Evolutionary conservation across 2,888 invertebrate genomes (phyloP), one percentile per base, ranked within the genome.

Genomic region (Cheilosia vernalis): DNA sequence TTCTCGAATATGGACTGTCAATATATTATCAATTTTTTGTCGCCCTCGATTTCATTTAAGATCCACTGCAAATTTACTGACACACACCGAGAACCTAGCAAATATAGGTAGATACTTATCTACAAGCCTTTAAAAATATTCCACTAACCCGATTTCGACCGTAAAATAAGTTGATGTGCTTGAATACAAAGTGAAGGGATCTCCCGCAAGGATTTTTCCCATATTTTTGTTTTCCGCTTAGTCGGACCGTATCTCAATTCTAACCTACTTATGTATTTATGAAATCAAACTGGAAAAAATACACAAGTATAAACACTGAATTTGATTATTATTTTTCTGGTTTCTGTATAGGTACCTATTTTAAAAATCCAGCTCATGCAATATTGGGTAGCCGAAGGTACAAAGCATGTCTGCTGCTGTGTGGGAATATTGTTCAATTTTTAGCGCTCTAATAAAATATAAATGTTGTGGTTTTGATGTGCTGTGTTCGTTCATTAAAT

Each of bases 181-280:
- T 19, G 47, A 64, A 56, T 49, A 40, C 64, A 64, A 64, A 74
- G 49, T 74, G 56, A 64, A 73, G 17, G 42, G 44, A 44, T 9
- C n/a, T n/a, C n/a, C n/a, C n/a, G n/a, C n/a, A n/a, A n/a, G 63
- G 64, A 56, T 64, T 51, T 56, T 55, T 47, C 64, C 33, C 21
- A 56, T 37, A 56, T 37, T 1, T n/a, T 2, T 70, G 33, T 56
- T 72, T 69, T 10, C 60, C 27, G 13, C 10, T 7, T 30, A 21
- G 44, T 44, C 21, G 51, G 51, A 30, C 17, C 21, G 56, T 33
- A 63, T 47, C 74, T 56, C 64, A 74, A 64, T 74, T 81, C 69
- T 44, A 74, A 51, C 81, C 67, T 74, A 81, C 69, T 81, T 81
- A 63, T 69, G 42, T 74, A 81, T 81, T 81, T 81, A 81, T 69